These are phyloP conservation scores for Drosophila hydei DNA, from an alignment of 1,140 invertebrate species.

Conservation along the genomic window DNA sequence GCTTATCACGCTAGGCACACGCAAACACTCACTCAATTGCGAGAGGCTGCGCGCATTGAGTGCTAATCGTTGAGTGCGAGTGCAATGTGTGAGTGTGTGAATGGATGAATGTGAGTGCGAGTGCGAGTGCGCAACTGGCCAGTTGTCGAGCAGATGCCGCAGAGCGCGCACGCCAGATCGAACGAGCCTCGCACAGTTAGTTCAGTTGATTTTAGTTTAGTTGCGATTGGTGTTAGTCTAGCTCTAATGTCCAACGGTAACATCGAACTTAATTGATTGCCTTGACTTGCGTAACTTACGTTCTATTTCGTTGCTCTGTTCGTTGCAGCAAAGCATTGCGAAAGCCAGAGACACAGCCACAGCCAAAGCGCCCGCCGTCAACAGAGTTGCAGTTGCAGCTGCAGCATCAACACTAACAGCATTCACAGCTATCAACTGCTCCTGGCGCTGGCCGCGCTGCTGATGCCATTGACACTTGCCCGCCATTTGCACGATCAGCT, in stretches of 20 bases:
- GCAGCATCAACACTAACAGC: slow-evolving; percentile 18
- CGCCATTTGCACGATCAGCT: slow-evolving; percentile 57
- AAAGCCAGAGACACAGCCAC: slow-evolving; percentile 34
- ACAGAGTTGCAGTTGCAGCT: slow-evolving; percentile 31
- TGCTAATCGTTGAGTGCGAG: slow-evolving; percentile 20
- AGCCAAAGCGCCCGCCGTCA: slow-evolving; percentile 20
- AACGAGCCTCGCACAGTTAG: slow-evolving; percentile 3
- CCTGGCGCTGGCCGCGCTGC: slow-evolving; percentile 42
- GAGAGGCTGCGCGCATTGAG: slow-evolving; percentile 14
- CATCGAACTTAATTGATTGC: too few species aligned
- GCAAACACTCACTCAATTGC: slow-evolving; percentile 48
- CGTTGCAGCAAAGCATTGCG: slow-evolving; percentile 48
- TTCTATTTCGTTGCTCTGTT: background rate
- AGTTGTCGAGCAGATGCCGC: slow-evolving; percentile 36
- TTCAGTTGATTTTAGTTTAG: too few species aligned
- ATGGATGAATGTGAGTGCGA: slow-evolving; percentile 21
- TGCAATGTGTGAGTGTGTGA: slow-evolving; percentile 12
- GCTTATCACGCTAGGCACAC: slow-evolving; percentile 9
- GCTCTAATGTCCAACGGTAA: slow-evolving; percentile 24
- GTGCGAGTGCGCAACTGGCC: slow-evolving; percentile 36
- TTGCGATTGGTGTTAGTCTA: background rate
- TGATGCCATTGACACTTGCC: slow-evolving; percentile 45
- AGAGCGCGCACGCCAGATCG: slow-evolving; percentile 31
- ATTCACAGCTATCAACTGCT: slow-evolving; percentile 35
- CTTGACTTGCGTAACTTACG: too few species aligned